Evolutionary conservation across 2,113 vertebrate genomes (phyloP).

Genomic region (rat (Rattus norvegicus)): GRCr8 NC_086035.1:51878501-51879000

Average conservation of each 20-base stretch:
- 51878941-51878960: no score
- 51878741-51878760: neutral
- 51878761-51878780: neutral
- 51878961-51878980: no score
- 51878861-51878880: neutral
- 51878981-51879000: no score
- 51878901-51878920: no score
- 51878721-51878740: rapidly evolving
- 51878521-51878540: neutral
- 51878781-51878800: neutral
- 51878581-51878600: neutral
- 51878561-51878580: no score
- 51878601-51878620: neutral
- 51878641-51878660: neutral
- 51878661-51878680: neutral
- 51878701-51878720: no score
- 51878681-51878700: neutral
- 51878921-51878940: no score
- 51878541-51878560: neutral
- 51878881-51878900: neutral
- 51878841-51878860: neutral
- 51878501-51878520: neutral
- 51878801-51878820: neutral
- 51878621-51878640: neutral
- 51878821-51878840: neutral